Evolutionary conservation across 2,888 invertebrate genomes (phyloP), one percentile per base, ranked within the genome.

Genomic region (Catonia carolina): DNA sequence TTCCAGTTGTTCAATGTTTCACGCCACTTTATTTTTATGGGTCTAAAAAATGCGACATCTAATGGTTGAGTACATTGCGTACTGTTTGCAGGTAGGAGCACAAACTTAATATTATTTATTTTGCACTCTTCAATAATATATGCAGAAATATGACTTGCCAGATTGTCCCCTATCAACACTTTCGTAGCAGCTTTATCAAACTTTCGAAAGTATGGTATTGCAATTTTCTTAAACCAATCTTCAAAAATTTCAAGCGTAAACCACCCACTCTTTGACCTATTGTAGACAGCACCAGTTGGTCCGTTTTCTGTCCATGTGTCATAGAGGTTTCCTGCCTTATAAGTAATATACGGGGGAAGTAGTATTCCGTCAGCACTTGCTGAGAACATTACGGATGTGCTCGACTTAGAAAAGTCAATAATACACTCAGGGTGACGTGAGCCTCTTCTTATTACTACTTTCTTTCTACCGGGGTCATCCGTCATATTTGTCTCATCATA

Each of bases 121-220:
- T 35, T 51, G 62, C 71, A 72, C 20, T 56, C 51, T 33, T 59
- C 49, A 18, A 61, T 49, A 22, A 55, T 55, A 27, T 59, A 27
- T n/a, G 52, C 14, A 14, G 60, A 53, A 10, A 60, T 42, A 33
- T 56, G 59, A 15, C 56, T 53, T 18, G 53, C 37, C 10, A 59
- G 15, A 69, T 71, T 73, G 58, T 72, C 69, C 8, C 71, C 70
- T 51, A 72, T 68, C 45, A 72, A 37, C 22, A 51, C 56, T 33
- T 56, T 56, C 42, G 31, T 42, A 18, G 41, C 42, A 8, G 50
- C 42, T 15, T 27, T 41, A 15, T 42, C 51, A 50, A 55, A 39
- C 14, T 31, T 22, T 35, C 41, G 14, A 20, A 56, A 42, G 39
- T 56, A 56, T n/a, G 56, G 56, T 10, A 56, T 10, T 33, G 56